phyloP scores from a whole-genome alignment of 2,113 vertebrate genomes.

The Vireo altiloquus region DNA sequence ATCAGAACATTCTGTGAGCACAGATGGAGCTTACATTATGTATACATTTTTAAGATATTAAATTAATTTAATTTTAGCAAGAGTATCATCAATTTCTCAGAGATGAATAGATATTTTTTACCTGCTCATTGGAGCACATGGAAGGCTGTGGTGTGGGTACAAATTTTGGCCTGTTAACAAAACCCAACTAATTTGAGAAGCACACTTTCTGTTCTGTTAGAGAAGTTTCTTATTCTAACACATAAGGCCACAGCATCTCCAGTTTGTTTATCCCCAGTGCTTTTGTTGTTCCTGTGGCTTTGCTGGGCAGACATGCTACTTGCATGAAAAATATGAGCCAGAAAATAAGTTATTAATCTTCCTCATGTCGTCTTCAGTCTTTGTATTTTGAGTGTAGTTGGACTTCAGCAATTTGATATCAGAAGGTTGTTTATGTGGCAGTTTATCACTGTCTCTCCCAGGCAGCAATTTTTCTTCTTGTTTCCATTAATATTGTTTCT shows the following conservation, averaged over 20 bases:
- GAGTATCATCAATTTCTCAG: neutral
- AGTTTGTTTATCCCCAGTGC: neutral
- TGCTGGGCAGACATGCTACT: neutral
- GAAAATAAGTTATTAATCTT: neutral
- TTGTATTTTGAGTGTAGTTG: neutral
- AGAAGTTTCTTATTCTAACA: neutral
- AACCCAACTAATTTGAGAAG: neutral
- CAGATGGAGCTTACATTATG: neutral
- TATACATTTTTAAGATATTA: neutral
- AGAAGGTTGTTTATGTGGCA: neutral
- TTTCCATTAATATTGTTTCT: neutral
- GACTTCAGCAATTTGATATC: neutral
- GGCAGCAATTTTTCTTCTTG: neutral
- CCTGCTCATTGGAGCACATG: neutral
- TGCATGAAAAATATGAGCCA: neutral
- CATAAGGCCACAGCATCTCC: neutral
- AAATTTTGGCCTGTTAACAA: neutral
- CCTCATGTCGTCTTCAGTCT: accelerated
- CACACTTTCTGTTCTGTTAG: neutral
- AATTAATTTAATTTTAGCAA: neutral
- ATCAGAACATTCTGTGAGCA: neutral
- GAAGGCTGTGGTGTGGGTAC: neutral
- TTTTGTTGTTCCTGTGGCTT: neutral
- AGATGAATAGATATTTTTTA: neutral
- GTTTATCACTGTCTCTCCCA: neutral